Conservation (phyloP, 2,797 vertebrate species). For the Ptychobarbus kaznakovi region DNA sequence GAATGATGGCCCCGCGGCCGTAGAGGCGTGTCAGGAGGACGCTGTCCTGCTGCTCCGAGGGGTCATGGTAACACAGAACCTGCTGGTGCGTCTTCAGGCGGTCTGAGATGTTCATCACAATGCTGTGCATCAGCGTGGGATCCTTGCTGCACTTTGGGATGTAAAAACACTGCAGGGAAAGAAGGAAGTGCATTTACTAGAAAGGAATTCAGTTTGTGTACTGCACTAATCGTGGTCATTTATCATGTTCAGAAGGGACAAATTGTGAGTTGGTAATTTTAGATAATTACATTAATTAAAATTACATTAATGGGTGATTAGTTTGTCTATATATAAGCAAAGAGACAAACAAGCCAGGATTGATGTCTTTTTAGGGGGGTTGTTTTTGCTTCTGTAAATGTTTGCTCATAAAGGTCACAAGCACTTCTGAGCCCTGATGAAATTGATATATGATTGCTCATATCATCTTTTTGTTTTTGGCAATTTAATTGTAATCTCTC, state of each 20-base stretch:
- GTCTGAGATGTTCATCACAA: constrained; percentile 88
- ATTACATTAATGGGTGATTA: background rate
- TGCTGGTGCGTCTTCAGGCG: constrained; percentile 86
- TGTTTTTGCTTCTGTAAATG: background rate
- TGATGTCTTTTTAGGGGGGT: background rate
- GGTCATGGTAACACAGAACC: constrained; percentile 89
- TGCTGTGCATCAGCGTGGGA: constrained; percentile 79
- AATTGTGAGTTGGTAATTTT: background rate
- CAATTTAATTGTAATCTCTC: too few species aligned
- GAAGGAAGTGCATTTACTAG: too few species aligned
- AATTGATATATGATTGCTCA: too few species aligned
- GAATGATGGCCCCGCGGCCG: constrained; percentile 85
- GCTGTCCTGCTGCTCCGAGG: constrained; percentile 80
- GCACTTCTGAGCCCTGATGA: too few species aligned
- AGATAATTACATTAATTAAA: background rate
- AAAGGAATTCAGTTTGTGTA: background rate
- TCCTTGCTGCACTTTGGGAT: constrained; percentile 92
- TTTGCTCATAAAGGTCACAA: too few species aligned
- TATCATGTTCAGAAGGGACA: background rate
- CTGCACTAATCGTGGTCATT: background rate
- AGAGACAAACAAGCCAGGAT: background rate
- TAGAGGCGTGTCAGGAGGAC: constrained; percentile 91
- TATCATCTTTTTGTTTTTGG: too few species aligned
- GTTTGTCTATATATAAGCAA: background rate
- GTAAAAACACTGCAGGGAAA: constrained; percentile 86